Evolutionary conservation across 2,888 invertebrate genomes (phyloP), one percentile per base, ranked within the genome.

Genomic region (Frankliniella fusca): DNA sequence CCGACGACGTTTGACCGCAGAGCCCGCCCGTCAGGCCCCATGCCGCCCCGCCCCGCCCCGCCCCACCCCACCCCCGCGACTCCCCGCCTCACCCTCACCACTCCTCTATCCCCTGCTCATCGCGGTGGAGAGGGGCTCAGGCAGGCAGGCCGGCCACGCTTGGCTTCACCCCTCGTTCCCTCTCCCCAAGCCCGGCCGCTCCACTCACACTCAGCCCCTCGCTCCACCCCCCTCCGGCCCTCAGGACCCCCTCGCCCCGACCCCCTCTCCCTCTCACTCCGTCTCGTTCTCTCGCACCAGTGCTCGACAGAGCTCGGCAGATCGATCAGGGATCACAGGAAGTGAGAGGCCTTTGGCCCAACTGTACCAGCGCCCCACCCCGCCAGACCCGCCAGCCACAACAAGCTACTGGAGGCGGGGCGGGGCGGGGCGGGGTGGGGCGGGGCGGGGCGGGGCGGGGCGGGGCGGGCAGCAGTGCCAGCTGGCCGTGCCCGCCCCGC

Each of bases 191-290:
- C n/a, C 82, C 48, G n/a, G n/a, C 18, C 61, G 84, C 85, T 85
- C 86, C 86, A 83, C 86, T 84, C 85, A 85, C 80, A 81, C 84
- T 83, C 50, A 83, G 84, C 84, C 83, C 85, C 85, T 84, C 84
- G 84, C 84, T 61, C 5, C 18, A 11, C 18, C 61, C n/a, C 61
- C 54, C 15, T 54, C 54, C 54, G 8, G 18, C 54, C 15, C 54
- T 9, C 54, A n/a, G 50, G 10, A 50, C 54, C 54, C n/a, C 61
- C n/a, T n/a, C n/a, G n/a, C n/a, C n/a, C n/a, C n/a, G n/a, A n/a
- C 61, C 18, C 61, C 18, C 61, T 61, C 61, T 61, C 15, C 18
- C 61, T 61, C 61, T 15, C 61, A 18, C 61, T 61, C 11, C 8
- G 12, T 2, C 54, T 54, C 15, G 12, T 7, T 18, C 8, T 54